Conservation (phyloP, 2,888 invertebrate species). For the Eledona agricola region DNA sequence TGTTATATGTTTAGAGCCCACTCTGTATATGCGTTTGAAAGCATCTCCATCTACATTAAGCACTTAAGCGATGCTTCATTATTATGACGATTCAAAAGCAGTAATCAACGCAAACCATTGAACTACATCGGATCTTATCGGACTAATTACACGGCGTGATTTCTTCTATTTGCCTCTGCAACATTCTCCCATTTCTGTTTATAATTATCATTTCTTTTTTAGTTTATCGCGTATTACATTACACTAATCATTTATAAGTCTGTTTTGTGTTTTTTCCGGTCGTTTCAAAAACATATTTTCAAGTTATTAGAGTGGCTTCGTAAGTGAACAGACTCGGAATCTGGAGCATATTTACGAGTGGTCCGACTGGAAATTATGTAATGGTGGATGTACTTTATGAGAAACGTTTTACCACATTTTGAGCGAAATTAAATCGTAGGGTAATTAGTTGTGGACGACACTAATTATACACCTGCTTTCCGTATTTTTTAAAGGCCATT, state of each 20-base stretch:
- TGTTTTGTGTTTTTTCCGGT: slow-evolving; percentile 11
- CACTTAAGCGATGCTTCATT: too few species aligned
- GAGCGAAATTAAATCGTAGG: background rate
- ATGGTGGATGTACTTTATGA: slow-evolving; percentile 17
- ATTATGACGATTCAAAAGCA: slow-evolving; percentile 11
- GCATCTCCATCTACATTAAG: slow-evolving; percentile 2
- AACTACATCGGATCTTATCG: slow-evolving; percentile 28
- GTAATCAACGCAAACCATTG: slow-evolving; percentile 27
- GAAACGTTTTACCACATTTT: slow-evolving; percentile 9
- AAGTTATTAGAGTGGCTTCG: slow-evolving; percentile 16
- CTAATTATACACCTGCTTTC: slow-evolving; percentile 5
- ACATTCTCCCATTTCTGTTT: slow-evolving; percentile 25
- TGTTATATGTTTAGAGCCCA: too few species aligned
- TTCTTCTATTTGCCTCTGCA: slow-evolving; percentile 9
- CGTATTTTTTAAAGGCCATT: too few species aligned
- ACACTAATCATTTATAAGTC: slow-evolving; percentile 7
- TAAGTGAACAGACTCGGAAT: slow-evolving; percentile 20
- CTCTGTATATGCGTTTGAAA: slow-evolving; percentile 6
- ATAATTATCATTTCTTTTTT: slow-evolving; percentile 9
- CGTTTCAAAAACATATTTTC: slow-evolving; percentile 8
- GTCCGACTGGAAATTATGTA: slow-evolving; percentile 21
- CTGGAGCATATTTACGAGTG: slow-evolving; percentile 28
- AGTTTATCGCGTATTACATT: slow-evolving; percentile 14
- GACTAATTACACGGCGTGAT: slow-evolving; percentile 13
- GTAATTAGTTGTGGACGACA: slow-evolving; percentile 1